Percentiles rank a stretch among this genome's conserved stretches.
Evolutionary conservation across 2,113 vertebrate genomes (phyloP).

Genomic region (Polypterus senegalus): DNA sequence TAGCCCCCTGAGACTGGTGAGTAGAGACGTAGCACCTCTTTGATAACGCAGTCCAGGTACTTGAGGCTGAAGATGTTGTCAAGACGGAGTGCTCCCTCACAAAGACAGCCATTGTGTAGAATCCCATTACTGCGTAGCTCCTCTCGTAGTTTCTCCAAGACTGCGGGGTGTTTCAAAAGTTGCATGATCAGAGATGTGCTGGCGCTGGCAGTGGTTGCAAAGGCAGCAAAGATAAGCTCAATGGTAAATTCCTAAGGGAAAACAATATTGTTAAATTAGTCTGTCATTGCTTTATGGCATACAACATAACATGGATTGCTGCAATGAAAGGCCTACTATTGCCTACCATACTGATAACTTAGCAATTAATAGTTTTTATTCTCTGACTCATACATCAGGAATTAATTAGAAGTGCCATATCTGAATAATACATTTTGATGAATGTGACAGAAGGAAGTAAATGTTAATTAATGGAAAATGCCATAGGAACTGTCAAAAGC

Average conservation of each 20-base stretch:
- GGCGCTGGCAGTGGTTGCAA: slow-evolving; percentile 86
- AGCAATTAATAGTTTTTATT: too few relatives aligned
- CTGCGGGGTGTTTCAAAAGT: slow-evolving; percentile 74
- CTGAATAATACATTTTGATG: too few relatives aligned
- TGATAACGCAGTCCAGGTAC: slow-evolving; percentile 95
- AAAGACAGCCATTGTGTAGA: slow-evolving; percentile 79
- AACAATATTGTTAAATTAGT: too few relatives aligned
- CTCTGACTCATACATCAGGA: too few relatives aligned
- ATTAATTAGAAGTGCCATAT: too few relatives aligned
- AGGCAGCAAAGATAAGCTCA: slow-evolving; percentile 89
- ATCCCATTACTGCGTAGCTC: slow-evolving; percentile 74
- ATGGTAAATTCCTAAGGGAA: slow-evolving; percentile 75
- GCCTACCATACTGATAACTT: too few relatives aligned
- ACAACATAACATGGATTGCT: too few relatives aligned
- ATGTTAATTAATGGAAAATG: too few relatives aligned
- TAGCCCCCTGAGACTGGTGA: slow-evolving; percentile 88
- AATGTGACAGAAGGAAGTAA: too few relatives aligned
- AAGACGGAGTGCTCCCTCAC: slow-evolving; percentile 67
- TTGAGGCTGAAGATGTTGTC: slow-evolving; percentile 69
- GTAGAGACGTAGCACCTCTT: slow-evolving; percentile 89
- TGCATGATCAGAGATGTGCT: slow-evolving; percentile 95
- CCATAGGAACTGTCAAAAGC: too few relatives aligned
- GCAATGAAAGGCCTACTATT: too few relatives aligned
- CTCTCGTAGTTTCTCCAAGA: slow-evolving; percentile 82
- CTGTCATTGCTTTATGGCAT: too few relatives aligned